A percentile compares a stretch with the other conserved stretches of the same genome.
phyloP scores from a whole-genome alignment of 2,888 invertebrate genomes.

The Cosmopolites sordidus region DNA sequence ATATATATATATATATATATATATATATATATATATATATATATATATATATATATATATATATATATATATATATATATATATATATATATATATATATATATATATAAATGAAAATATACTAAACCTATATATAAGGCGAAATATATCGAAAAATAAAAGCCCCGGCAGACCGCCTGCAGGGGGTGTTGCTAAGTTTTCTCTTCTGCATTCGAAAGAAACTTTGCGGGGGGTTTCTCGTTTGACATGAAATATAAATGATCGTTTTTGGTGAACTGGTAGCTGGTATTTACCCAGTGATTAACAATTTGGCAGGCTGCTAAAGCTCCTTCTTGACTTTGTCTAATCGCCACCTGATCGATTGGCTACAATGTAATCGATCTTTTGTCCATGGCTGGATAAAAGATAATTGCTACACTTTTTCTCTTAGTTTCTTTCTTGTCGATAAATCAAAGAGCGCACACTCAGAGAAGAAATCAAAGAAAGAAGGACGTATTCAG shows the following conservation, averaged over 20 bases:
- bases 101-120: too few relatives aligned
- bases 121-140: too few relatives aligned
- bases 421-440: not conserved
- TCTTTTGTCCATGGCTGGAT: constrained; percentile 22
- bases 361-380: constrained; percentile 22
- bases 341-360: constrained; percentile 25
- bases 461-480: too few relatives aligned
- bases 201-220: constrained; percentile 7
- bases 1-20: too few relatives aligned
- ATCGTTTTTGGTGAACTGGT: constrained; percentile 17
- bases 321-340: constrained; percentile 24
- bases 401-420: constrained; percentile 16
- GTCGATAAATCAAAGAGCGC: too few relatives aligned
- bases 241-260: constrained; percentile 25
- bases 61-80: too few relatives aligned
- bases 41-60: too few relatives aligned
- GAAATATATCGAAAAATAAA: not conserved
- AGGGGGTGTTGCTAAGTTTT: too few relatives aligned
- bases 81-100: too few relatives aligned
- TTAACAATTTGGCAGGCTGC: constrained; percentile 32
- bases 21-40: too few relatives aligned
- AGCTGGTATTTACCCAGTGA: constrained; percentile 34
- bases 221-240: constrained; percentile 6
- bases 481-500: too few relatives aligned
- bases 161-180: not conserved